Evolutionary conservation across 2,888 invertebrate genomes (phyloP), one percentile per base, ranked within the genome.

Genomic region (Drosophila subsilvestris): DNA sequence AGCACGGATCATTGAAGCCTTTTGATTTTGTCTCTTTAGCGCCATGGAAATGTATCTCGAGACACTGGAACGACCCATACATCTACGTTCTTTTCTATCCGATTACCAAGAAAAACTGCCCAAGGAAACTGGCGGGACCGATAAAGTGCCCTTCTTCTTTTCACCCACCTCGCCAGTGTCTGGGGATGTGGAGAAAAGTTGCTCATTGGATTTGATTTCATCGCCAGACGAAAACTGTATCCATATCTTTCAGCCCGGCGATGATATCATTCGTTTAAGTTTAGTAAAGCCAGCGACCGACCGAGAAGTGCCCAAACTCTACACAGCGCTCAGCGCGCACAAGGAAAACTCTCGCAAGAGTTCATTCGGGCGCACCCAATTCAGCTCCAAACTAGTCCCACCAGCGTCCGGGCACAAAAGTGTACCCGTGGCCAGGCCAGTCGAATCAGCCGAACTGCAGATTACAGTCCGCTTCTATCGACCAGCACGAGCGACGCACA

Each of bases 391-490:
- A 32, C 27, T 75, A 12, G 43, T 68, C 22, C 32, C 74, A n/a
- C 49, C 63, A 22, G 53, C 78, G 55, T 5, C 17, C 14, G 14
- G 2, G 2, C 10, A 12, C 1, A 42, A 50, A 0, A 37, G 6
- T 2, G 59, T 47, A 8, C 12, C 32, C 5, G 14, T 8, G 2
- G 37, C 43, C n/a, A 32, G n/a, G 9, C 14, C 44, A 1, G 7
- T 49, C 0, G 43, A 56, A 0, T 48, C 63, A 9, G 74, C 77
- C 37, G 79, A 94, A 57, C 78, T 93, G 5, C 75, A 93, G 20
- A 74, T 94, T 14, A 92, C 87, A 7, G 78, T 94, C 18, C 91
- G 93, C 29, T 79, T 94, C n/a, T 94, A 94, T 77, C 85, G 92
- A 27, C 94, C 94, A 2, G 93, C 93, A 47, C 74, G 85, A 4